These are phyloP conservation scores for Gymnarchus niloticus DNA, from an alignment of 2,113 vertebrate species.

Conservation along the genomic window DNA sequence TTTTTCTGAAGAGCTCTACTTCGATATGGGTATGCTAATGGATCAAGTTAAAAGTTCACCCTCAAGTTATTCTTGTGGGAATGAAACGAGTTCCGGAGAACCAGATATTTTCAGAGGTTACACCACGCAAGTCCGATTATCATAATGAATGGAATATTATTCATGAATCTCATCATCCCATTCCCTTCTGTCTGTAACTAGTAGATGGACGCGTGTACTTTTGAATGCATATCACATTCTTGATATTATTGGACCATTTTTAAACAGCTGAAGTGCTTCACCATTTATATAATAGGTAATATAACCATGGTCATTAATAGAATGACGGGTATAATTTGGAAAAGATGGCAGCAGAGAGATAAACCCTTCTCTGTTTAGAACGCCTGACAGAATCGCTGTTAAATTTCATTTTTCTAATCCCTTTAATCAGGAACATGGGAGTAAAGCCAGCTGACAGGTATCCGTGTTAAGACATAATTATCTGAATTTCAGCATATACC, in stretches of 20 bases:
- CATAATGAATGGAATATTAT: neutral
- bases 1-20: conserved; percentile 47
- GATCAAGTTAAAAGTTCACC: conserved; percentile 50
- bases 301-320: neutral
- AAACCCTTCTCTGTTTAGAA: conserved; percentile 49
- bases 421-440: conserved; percentile 93
- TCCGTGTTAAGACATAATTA: conserved; percentile 92
- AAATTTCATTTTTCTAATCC: conserved; percentile 92
- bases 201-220: neutral
- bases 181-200: neutral
- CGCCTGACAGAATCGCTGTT: conserved; percentile 75
- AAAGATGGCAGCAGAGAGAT: conserved; percentile 28
- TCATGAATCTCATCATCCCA: neutral
- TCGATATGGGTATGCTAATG: conserved; percentile 31
- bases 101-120: neutral
- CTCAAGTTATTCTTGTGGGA: conserved; percentile 37
- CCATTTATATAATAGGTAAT: neutral
- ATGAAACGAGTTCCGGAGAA: conserved; percentile 32
- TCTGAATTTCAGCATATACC: conserved; percentile 85
- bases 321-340: neutral
- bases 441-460: conserved; percentile 91
- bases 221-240: neutral
- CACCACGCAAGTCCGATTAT: neutral
- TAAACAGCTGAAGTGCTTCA: neutral
- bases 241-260: neutral